phyloP scores from a whole-genome alignment of 2,888 invertebrate genomes.

The Toxonevra muliebris region DNA sequence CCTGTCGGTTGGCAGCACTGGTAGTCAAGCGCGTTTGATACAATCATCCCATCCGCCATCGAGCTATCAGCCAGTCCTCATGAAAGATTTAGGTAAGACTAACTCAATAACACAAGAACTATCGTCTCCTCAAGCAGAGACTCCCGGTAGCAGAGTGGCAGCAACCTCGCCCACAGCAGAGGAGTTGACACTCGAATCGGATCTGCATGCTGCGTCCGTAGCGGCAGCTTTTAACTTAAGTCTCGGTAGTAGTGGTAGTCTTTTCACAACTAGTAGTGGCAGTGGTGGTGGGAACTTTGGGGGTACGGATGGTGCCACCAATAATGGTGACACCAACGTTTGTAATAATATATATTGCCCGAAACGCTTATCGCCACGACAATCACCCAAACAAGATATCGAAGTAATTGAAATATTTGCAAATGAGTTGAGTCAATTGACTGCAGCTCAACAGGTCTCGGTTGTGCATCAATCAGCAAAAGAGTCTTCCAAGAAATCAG shows the following conservation, averaged over 20 bases:
- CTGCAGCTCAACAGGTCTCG: slow-evolving; percentile 57
- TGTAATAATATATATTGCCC: slow-evolving; percentile 39
- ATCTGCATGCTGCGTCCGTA: slow-evolving; percentile 53
- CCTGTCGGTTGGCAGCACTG: slow-evolving; percentile 91
- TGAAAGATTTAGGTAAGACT: slow-evolving; percentile 88
- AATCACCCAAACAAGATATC: slow-evolving; percentile 64
- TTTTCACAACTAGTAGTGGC: slow-evolving; percentile 49
- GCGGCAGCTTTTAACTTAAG: slow-evolving; percentile 62
- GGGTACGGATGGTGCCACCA: slow-evolving; percentile 24
- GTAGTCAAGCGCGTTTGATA: slow-evolving; percentile 91
- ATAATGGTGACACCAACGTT: slow-evolving; percentile 21
- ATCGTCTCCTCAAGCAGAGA: slow-evolving; percentile 44
- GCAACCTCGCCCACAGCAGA: slow-evolving; percentile 19
- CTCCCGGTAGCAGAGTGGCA: slow-evolving; percentile 29
- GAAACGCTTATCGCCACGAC: slow-evolving; percentile 58
- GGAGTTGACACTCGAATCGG: slow-evolving; percentile 46
- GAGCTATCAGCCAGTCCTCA: slow-evolving; percentile 87
- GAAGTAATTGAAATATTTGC: slow-evolving; percentile 64
- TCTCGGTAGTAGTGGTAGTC: slow-evolving; percentile 57
- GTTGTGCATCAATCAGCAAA: slow-evolving; percentile 60
- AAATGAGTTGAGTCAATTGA: slow-evolving; percentile 57
- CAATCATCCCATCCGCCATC: slow-evolving; percentile 94
- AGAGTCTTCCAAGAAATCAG: slow-evolving; percentile 47
- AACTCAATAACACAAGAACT: slow-evolving; percentile 50
- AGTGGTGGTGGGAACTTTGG: slow-evolving; percentile 27